Evolutionary conservation across 1,140 invertebrate genomes (phyloP), one percentile per base, ranked within the genome.

Genomic region (Scaptomyza pallida): DNA sequence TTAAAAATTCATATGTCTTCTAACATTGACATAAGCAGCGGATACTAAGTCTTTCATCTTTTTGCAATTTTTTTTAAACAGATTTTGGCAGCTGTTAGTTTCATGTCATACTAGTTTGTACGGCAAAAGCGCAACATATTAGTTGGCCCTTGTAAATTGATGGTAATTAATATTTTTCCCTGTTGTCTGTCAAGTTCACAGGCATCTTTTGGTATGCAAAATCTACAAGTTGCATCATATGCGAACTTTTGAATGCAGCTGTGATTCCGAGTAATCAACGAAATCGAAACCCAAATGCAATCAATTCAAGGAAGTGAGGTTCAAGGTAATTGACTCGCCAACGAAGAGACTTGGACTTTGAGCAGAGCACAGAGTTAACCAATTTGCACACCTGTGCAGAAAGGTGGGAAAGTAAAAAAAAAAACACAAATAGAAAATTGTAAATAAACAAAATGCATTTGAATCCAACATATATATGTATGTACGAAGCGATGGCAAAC

Each of bases 221-320:
- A n/a, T n/a, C n/a, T 30, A 30, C 26, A 30, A 15, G 48, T 15
- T 40, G 15, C 2, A 12, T 23, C 6, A 15, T 17, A 5, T 44
- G 41, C 19, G 40, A 26, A 33, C 23, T 35, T 35, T 21, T 45
- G 45, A 51, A 26, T 57, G 47, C 52, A 59, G 13, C 10, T 21
- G 21, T 9, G 15, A 13, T 13, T 17, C n/a, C 1, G 13, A 52
- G 45, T 9, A 3, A 10, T 26, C 10, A 41, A 56, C 12, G 21
- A 30, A 44, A 44, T 33, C 17, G 44, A 35, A 62, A 21, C 45
- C 44, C 5, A 72, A 76, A 61, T 35, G 30, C 44, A 75, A 72
- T 75, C 48, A 75, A 61, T 67, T 74, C 61, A 37, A 75, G 72
- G 72, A 79, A 79, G 54, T 76, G 75, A 72, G 75, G 79, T 80